These are phyloP conservation scores for Tryphoninae sp. DNA, from an alignment of 2,888 invertebrate species.

Conservation along the genomic window DNA sequence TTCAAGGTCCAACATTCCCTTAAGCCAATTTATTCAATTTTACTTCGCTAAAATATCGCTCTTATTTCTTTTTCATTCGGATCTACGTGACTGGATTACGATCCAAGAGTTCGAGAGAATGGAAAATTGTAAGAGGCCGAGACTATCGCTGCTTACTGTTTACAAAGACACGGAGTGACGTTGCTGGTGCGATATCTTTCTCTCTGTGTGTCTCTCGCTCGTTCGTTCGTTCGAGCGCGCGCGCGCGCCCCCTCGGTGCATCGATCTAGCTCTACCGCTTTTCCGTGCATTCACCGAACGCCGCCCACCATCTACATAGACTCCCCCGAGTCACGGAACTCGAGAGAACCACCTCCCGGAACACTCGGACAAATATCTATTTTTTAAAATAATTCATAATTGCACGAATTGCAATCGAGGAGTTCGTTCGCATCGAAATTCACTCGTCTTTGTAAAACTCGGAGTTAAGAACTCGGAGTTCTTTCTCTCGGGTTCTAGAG, in stretches of 20 bases:
- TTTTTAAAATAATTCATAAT: background rate
- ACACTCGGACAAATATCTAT: background rate
- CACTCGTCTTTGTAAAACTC: background rate
- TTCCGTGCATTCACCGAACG: slow-evolving; percentile 58
- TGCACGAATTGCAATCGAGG: no score
- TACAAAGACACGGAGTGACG: slow-evolving; percentile 46
- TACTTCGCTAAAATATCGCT: background rate
- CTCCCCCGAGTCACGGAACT: slow-evolving; percentile 43
- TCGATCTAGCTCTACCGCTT: slow-evolving; percentile 53
- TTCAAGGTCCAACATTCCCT: no score
- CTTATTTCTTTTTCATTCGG: background rate
- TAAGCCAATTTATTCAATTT: background rate
- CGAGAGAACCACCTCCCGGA: slow-evolving; percentile 14
- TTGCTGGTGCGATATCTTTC: slow-evolving; percentile 42
- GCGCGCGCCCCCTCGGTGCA: slow-evolving; percentile 38
- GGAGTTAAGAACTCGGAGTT: background rate
- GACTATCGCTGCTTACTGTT: slow-evolving; percentile 27
- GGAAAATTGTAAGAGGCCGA: slow-evolving; percentile 9
- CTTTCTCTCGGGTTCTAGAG: no score
- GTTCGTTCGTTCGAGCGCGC: slow-evolving; percentile 1
- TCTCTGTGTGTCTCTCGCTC: slow-evolving; percentile 62
- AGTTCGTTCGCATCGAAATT: background rate
- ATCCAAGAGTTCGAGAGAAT: background rate
- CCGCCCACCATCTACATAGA: slow-evolving; percentile 34
- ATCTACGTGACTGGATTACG: background rate